phyloP scores from a whole-genome alignment of 2,113 vertebrate species.

The Symphodus melops region DNA sequence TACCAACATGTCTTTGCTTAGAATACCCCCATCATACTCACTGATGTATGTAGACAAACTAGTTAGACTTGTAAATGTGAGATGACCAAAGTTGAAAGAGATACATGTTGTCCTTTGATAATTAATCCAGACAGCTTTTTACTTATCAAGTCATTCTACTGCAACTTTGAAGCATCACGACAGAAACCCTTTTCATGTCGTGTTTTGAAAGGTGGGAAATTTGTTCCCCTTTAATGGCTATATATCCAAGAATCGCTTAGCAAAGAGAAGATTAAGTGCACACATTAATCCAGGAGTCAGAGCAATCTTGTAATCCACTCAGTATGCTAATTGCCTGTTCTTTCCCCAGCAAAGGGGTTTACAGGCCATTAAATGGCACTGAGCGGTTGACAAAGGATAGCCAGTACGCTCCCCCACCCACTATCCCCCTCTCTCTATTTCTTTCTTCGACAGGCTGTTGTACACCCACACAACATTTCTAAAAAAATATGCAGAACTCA shows the following conservation, averaged over 20 bases:
- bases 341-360: slow-evolving; percentile 78
- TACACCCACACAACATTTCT: slow-evolving; percentile 54
- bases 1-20: not conserved
- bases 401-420: slow-evolving; percentile 61
- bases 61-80: not conserved
- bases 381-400: slow-evolving; percentile 81
- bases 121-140: not conserved
- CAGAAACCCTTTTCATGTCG: slow-evolving; percentile 29
- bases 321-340: slow-evolving; percentile 83
- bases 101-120: not conserved
- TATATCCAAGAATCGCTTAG: slow-evolving; percentile 76
- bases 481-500: slow-evolving; percentile 36
- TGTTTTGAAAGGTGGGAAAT: slow-evolving; percentile 59
- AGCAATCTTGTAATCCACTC: slow-evolving; percentile 84
- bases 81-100: not conserved
- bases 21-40: not conserved
- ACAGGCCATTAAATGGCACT: slow-evolving; percentile 82
- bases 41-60: not conserved
- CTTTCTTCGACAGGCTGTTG: slow-evolving; percentile 64
- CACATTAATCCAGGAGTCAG: slow-evolving; percentile 83
- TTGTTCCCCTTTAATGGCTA: slow-evolving; percentile 60
- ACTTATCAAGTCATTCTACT: not conserved
- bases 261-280: slow-evolving; percentile 83
- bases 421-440: slow-evolving; percentile 48
- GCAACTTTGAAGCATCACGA: slow-evolving; percentile 1